A percentile compares a stretch with the other conserved stretches of the same genome.
Conservation (phyloP, 2,797 vertebrate genomes). For the Manis pentadactyla region DNA sequence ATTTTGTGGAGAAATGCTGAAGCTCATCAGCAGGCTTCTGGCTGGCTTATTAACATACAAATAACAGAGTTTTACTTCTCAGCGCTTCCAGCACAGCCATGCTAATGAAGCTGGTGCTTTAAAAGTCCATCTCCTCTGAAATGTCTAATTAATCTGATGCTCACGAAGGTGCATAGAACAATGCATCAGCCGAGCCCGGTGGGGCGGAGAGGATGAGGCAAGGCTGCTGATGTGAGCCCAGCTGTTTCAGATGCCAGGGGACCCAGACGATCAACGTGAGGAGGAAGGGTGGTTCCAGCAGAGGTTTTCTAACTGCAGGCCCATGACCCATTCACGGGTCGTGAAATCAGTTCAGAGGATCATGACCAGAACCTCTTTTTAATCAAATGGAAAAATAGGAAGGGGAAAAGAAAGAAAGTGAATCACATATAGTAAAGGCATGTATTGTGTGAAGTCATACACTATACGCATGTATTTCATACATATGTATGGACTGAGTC, state of each 20-base stretch:
- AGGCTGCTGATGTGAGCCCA: constrained; percentile 38
- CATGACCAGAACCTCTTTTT: not conserved
- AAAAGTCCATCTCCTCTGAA: constrained; percentile 74
- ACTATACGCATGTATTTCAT: not conserved
- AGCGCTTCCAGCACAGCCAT: constrained; percentile 25
- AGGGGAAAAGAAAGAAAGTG: not conserved
- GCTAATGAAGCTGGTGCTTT: constrained; percentile 70
- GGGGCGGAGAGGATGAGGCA: not conserved
- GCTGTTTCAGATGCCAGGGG: not conserved
- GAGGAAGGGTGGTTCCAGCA: not conserved
- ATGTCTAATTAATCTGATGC: constrained; percentile 76
- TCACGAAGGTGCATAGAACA: constrained; percentile 62
- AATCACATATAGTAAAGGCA: not conserved
- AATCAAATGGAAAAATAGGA: not conserved
- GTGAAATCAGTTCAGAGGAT: not conserved
- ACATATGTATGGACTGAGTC: not conserved
- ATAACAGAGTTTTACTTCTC: constrained; percentile 65
- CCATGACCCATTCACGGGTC: not conserved
- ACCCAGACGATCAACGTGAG: not conserved
- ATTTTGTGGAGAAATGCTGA: not conserved
- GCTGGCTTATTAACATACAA: constrained; percentile 69
- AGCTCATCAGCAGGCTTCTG: not conserved
- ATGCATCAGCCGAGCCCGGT: not conserved
- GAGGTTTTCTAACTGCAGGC: not conserved
- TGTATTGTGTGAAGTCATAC: not conserved